Evolutionary conservation across 1,140 invertebrate species (phyloP).

Genomic region (Cydia splendana): DNA sequence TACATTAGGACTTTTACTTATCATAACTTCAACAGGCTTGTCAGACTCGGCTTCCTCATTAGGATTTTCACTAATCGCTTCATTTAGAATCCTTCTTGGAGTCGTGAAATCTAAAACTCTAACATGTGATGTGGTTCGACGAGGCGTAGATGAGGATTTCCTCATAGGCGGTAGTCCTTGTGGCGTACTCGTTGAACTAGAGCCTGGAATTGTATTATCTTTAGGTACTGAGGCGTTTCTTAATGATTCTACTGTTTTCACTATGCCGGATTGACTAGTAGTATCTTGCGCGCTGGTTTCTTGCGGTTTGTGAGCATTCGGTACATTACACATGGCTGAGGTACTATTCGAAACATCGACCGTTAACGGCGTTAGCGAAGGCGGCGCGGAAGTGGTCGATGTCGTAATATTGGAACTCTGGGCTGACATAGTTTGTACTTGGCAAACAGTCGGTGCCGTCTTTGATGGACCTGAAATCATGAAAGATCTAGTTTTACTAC

Average conservation of each 20-base stretch:
- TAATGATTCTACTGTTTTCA: conserved; percentile 56
- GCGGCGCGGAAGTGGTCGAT: conserved; percentile 35
- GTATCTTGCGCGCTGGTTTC: conserved; percentile 21
- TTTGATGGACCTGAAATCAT: conserved; percentile 35
- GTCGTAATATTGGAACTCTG: conserved; percentile 37
- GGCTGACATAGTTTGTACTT: conserved; percentile 28
- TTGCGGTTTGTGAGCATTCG: background rate
- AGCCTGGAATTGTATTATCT: conserved; percentile 46
- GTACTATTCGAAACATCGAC: conserved; percentile 53
- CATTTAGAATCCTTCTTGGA: conserved; percentile 65
- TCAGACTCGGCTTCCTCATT: conserved; percentile 34
- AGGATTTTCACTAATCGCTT: conserved; percentile 54
- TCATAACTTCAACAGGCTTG: conserved; percentile 39
- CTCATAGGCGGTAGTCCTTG: conserved; percentile 54
- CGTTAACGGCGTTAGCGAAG: conserved; percentile 47
- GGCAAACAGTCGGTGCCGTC: conserved; percentile 16
- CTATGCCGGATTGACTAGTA: conserved; percentile 41
- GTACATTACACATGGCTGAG: background rate
- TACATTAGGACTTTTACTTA: conserved; percentile 41
- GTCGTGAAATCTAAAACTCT: conserved; percentile 73
- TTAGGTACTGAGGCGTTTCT: conserved; percentile 64
- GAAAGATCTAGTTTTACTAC: background rate
- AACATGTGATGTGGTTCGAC: conserved; percentile 60
- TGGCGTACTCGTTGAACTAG: conserved; percentile 57
- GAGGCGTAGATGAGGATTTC: conserved; percentile 71